Evolutionary conservation across 2,888 invertebrate genomes (phyloP).

Genomic region (Fragum whitleyi): DNA sequence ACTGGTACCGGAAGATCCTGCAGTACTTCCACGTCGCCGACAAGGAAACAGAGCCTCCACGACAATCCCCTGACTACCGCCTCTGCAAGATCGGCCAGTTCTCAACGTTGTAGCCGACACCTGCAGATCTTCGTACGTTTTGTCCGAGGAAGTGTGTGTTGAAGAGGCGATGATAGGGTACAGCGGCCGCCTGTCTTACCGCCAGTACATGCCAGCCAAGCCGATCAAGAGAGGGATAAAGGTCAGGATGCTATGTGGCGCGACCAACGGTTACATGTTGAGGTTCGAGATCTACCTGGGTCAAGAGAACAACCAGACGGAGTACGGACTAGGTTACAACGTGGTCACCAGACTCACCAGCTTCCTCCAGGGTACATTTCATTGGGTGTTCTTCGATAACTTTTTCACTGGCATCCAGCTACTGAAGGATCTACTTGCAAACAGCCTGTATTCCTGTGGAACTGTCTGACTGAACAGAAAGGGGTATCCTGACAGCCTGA

Average conservation of each 20-base stretch:
- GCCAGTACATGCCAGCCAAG: constrained; percentile 5
- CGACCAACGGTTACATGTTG: background rate
- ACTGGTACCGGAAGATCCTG: background rate
- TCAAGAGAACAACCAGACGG: background rate
- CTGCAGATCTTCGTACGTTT: background rate
- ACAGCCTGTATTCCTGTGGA: background rate
- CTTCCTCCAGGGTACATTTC: background rate
- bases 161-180: background rate
- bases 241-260: background rate
- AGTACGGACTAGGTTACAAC: constrained; percentile 1
- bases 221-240: background rate
- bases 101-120: no score
- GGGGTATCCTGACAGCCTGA: background rate
- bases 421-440: background rate
- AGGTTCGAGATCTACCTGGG: background rate
- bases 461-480: background rate
- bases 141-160: background rate
- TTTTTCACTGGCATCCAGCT: constrained; percentile 9
- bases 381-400: constrained; percentile 10
- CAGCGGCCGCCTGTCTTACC: background rate
- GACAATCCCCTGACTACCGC: background rate
- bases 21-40: constrained; percentile 4
- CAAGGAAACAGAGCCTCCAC: background rate
- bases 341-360: background rate
- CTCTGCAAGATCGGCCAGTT: background rate